Percentiles rank a stretch among this genome's conserved stretches.
Evolutionary conservation across 2,888 invertebrate genomes (phyloP).

Genomic region (Baccha elongata): DNA sequence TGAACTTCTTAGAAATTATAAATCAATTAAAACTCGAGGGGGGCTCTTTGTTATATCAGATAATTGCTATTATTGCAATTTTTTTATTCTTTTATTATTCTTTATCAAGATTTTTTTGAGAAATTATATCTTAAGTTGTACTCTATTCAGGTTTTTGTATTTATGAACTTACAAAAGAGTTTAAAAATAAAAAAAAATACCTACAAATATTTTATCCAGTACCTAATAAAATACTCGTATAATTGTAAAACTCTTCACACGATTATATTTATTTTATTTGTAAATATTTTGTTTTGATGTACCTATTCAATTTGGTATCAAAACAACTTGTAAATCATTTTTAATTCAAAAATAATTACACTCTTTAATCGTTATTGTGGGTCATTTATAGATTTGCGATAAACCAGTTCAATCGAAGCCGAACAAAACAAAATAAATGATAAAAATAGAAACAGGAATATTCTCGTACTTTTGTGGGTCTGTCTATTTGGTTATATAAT

Average conservation of each 20-base stretch:
- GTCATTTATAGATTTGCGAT: neutral
- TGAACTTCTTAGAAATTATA: too few relatives aligned
- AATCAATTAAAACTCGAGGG: too few relatives aligned
- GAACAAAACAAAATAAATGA: neutral
- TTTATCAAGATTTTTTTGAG: too few relatives aligned
- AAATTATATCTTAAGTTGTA: too few relatives aligned
- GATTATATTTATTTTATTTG: neutral
- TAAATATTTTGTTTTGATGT: neutral
- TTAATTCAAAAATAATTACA: slow-evolving; percentile 6
- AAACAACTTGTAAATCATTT: neutral
- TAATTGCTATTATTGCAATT: too few relatives aligned
- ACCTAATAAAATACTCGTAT: too few relatives aligned
- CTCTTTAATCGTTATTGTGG: neutral
- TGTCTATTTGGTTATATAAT: too few relatives aligned
- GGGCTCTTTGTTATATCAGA: too few relatives aligned
- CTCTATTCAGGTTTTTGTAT: too few relatives aligned
- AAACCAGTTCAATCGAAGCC: neutral
- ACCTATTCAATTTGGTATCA: neutral
- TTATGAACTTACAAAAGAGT: neutral
- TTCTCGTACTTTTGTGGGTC: too few relatives aligned
- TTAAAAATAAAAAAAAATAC: neutral
- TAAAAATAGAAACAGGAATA: too few relatives aligned
- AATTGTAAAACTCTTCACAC: slow-evolving; percentile 8
- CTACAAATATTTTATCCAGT: neutral
- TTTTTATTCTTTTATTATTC: too few relatives aligned